These are phyloP conservation scores for Peromyscus californicus DNA, from an alignment of 2,113 vertebrate species.

Conservation along the genomic window DNA sequence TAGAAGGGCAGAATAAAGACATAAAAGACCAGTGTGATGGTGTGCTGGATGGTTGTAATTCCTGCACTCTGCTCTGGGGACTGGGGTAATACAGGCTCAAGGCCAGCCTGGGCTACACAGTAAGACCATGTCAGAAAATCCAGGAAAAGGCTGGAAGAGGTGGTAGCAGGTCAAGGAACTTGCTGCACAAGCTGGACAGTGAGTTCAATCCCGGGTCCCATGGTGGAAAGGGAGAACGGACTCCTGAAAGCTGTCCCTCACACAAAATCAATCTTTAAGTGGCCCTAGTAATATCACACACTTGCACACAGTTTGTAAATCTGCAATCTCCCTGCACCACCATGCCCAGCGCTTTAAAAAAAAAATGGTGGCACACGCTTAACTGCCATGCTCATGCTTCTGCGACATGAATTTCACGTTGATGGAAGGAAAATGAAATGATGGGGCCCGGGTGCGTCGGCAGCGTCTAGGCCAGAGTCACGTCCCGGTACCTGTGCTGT, in stretches of 20 bases:
- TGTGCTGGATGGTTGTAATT: neutral
- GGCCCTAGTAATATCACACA: neutral
- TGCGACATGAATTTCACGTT: neutral
- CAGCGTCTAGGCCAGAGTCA: fast-evolving
- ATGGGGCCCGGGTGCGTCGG: neutral
- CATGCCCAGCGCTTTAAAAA: neutral
- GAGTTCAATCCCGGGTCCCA: neutral
- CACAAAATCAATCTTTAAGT: neutral
- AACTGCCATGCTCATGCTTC: neutral
- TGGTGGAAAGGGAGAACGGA: neutral
- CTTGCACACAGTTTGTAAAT: neutral
- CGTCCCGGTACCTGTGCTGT: constrained; percentile 91
- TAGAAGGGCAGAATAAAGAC: neutral
- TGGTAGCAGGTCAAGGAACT: neutral
- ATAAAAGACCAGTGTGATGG: neutral
- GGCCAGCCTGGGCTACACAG: neutral
- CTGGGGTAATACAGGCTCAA: neutral
- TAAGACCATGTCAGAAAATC: neutral
- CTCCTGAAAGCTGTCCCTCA: neutral
- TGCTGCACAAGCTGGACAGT: neutral
- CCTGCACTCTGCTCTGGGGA: neutral
- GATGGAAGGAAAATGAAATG: no score
- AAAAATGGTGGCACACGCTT: neutral
- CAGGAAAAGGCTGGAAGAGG: neutral
- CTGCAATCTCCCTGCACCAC: neutral